Base-by-base conservation (phyloP, 2,888 invertebrate genomes). In the Unio delphinus region DNA sequence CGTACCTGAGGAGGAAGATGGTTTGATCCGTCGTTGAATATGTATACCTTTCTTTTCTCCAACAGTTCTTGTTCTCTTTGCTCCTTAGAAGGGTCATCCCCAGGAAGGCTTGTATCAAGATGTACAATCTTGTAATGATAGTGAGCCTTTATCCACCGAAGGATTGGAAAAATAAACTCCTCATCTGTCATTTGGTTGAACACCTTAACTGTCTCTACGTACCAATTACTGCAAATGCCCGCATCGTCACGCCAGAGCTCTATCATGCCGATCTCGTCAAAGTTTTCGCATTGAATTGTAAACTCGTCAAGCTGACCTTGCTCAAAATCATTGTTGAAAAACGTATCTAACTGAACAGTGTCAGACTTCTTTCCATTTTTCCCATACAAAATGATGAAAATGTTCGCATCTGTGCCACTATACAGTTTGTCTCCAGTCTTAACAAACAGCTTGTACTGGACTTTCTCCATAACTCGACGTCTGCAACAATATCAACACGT, bases 401-500 rank as follows among this genome's bases (percentile, higher is more conserved):
- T 86, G 61, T 88, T 88, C 55, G 90, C 90, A 69, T 90, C 90
- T 0, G 89, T 89, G 0, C 88, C 89, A 0, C 90, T 85, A 7
- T 85, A 83, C 62, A 85, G 83, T 30, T 87, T 83, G 78, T 91
- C 90, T 2, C 91, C 91, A 0, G 91, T 91, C 54, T 86, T 86
- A 11, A 91, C 90, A 67, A 89, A 87, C 23, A 91, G 80, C 67
- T 74, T 70, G 62, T 72, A 80, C n/a, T 45, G 11, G 45, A 45
- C 45, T 45, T 45, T 45, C 45, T 45, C 45, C 45, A 45, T 45
- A 15, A 45, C 45, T 45, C 45, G 15, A 45, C 3, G 45, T 15
- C 45, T 15, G 45, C 15, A 45, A 11, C 15, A 45, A 45, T 45
- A 11, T 45, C 15, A 45, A 45, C 15, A 45, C 15, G 3, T 2